Base-by-base conservation (phyloP, 2,797 vertebrate species). In the Bradypodion pumilum region DNA sequence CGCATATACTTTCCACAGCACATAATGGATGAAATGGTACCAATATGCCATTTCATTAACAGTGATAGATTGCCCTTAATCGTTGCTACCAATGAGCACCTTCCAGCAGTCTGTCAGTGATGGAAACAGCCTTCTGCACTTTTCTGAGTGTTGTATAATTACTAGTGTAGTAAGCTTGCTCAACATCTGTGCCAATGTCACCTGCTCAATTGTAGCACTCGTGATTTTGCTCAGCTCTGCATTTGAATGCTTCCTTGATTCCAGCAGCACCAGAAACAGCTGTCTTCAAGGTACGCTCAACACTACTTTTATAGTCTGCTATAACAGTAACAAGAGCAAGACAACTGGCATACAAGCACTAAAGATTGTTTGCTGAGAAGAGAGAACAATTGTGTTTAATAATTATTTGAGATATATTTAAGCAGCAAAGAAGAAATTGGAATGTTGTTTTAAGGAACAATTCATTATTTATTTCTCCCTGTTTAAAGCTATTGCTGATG, bases 81-180 rank as follows among this genome's bases (percentile, higher is more conserved):
- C 15, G 4, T 56, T 46, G 23, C 44, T 60, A 27, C 83, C 74
- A 65, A 21, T 62, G 21, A 76, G 82, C 29, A 78, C 69, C 76
- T 88, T 8, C 7, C 4, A 65, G 66, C 78, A 66, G 74, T 74
- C 60, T 83, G 74, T 84, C 37, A 81, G 40, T 19, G 73, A 81
- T 72, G 69, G 59, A 73, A 52, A 60, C 29, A 62, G 75, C 74
- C 59, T 49, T 82, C 63, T 72, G 75, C 19, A 59, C 72, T 44
- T 12, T 63, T 59, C 59, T 77, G 65, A 80, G 79, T 79, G 87
- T 74, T 74, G 42, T 49, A 25, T 89, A 88, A 90, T 92, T 90
- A 80, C 59, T 75, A 56, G 78, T 32, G 0, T 84, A 60, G 10
- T 70, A 80, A 89, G 85, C 66, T 42, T 81, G 69, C 66, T 56